phyloP scores from a whole-genome alignment of 2,888 invertebrate genomes.

The Agriopis aurantiaria region DNA sequence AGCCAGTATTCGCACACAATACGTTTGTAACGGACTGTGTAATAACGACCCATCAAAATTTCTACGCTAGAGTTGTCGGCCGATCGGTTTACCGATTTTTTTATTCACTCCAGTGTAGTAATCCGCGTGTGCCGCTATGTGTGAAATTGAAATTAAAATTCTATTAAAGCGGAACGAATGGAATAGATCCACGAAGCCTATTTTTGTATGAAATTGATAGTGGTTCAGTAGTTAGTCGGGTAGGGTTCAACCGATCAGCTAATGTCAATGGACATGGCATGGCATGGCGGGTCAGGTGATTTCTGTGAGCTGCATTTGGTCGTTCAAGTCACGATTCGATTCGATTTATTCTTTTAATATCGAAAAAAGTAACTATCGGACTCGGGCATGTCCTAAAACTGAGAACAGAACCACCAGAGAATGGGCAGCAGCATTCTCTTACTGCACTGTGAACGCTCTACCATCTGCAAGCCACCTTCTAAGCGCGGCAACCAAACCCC shows the following conservation, averaged over 20 bases:
- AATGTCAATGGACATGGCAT: slow-evolving; percentile 24
- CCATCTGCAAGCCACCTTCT: too few relatives aligned
- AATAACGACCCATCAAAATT: slow-evolving; percentile 81
- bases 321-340: neutral
- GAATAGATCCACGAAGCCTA: slow-evolving; percentile 60
- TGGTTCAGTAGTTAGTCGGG: slow-evolving; percentile 45
- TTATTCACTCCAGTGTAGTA: slow-evolving; percentile 71
- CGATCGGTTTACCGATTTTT: slow-evolving; percentile 67
- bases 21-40: slow-evolving; percentile 80
- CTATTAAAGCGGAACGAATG: slow-evolving; percentile 75
- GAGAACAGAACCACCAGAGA: too few relatives aligned
- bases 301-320: neutral
- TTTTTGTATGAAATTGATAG: slow-evolving; percentile 54
- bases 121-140: slow-evolving; percentile 73
- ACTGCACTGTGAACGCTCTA: too few relatives aligned
- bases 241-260: slow-evolving; percentile 39
- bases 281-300: neutral
- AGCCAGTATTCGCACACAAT: slow-evolving; percentile 68
- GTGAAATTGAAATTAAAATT: slow-evolving; percentile 85
- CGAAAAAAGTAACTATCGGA: too few relatives aligned
- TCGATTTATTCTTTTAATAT: too few relatives aligned
- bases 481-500: too few relatives aligned
- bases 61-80: slow-evolving; percentile 74
- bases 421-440: too few relatives aligned
- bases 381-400: too few relatives aligned